These are phyloP conservation scores for Platyura marginata DNA, from an alignment of 1,140 invertebrate genomes.

Conservation along the genomic window DNA sequence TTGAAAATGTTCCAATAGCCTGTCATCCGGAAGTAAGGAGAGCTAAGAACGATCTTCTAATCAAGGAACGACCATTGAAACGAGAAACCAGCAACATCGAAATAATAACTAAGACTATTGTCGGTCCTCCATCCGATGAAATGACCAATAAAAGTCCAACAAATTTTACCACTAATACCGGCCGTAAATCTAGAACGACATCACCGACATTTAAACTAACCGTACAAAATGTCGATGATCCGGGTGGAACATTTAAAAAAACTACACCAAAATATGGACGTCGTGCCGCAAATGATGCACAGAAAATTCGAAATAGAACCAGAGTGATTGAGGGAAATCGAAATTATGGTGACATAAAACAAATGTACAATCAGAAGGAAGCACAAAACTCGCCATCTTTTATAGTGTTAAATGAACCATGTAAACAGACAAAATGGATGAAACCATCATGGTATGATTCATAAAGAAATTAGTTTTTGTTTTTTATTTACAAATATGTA, in stretches of 20 bases:
- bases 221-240: constrained; percentile 10
- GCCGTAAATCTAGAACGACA: constrained; percentile 10
- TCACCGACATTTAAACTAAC: constrained; percentile 7
- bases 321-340: constrained; percentile 21
- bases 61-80: constrained; percentile 10
- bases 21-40: constrained; percentile 14
- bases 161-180: constrained; percentile 4
- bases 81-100: neutral
- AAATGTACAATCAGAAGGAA: constrained; percentile 8
- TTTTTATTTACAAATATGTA: too few relatives aligned
- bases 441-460: constrained; percentile 22
- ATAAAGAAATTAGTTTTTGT: too few relatives aligned
- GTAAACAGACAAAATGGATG: constrained; percentile 21
- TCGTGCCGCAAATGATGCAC: constrained; percentile 13
- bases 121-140: neutral
- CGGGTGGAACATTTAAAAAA: constrained; percentile 11
- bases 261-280: constrained; percentile 12
- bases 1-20: neutral
- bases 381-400: constrained; percentile 15
- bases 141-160: constrained; percentile 2
- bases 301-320: constrained; percentile 12
- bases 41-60: constrained; percentile 18
- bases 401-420: constrained; percentile 16
- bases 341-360: constrained; percentile 13
- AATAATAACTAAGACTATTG: neutral